Evolutionary conservation across 2,113 vertebrate genomes (phyloP), one percentile per base, ranked within the genome.

Genomic region (Phocoena phocoena): DNA sequence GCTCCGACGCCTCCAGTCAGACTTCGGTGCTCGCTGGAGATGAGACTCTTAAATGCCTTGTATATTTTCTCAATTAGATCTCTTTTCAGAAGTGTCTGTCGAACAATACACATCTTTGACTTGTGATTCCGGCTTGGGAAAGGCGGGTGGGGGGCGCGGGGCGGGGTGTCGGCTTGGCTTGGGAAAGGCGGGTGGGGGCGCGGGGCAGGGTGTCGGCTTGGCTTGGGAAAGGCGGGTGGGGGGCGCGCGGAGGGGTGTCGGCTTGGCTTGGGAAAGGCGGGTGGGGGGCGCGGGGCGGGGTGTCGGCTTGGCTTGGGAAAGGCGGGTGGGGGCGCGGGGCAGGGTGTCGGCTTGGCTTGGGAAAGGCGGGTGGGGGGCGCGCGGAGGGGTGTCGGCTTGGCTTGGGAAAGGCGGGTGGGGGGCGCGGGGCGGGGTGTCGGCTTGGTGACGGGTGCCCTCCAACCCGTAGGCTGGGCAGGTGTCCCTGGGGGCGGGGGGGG

Each of bases 61-160:
- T 99, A 98, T 99, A 98, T 99, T 99, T 99, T 99, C 99, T 99
- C 98, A 98, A 97, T 98, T 97, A 96, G 98, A 98, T 97, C 97
- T 97, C 98, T 98, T 98, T 97, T 98, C 97, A 97, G 97, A 97
- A 98, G 97, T 97, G 91, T 96, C 94, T 41, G 8, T 97, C 96
- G 97, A 98, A 97, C 93, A 99, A 99, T 99, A 99, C 98, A 96
- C 18, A 84, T 97, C 98, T 98, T 98, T 98, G 98, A 98, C 97
- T 98, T 98, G 98, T 98, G 93, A 89, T 79, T 17, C 14, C 28
- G 95, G 55, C 36, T 67, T n/a, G 23, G 18, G 67, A 10, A 25
- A 65, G 50, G 26, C 11, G 1, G 71, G 18, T 28, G 17, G 53
- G 21, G 63, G 23, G 7, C 68, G 10, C 10, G 1, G 5, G 5